Evolutionary conservation across 2,113 vertebrate genomes (phyloP).

Genomic region (Phasianus colchicus): DNA sequence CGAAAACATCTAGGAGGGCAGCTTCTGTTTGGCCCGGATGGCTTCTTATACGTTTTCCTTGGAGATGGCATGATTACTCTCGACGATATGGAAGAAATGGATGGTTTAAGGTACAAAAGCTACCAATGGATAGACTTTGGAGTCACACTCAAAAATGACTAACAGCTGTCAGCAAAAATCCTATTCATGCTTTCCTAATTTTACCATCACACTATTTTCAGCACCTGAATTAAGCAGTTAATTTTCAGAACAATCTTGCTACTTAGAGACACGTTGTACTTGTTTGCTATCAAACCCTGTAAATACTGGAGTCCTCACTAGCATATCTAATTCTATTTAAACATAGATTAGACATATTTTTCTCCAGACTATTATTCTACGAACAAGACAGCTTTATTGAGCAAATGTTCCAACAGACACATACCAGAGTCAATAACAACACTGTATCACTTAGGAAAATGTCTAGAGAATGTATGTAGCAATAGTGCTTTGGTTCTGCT

Average conservation of each 20-base stretch:
- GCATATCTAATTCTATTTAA: neutral
- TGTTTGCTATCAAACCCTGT: neutral
- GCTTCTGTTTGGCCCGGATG: constrained; percentile 91
- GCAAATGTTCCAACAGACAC: neutral
- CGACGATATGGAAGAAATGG: constrained; percentile 99
- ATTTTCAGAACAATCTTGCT: neutral
- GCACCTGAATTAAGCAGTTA: neutral
- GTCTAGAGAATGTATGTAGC: neutral
- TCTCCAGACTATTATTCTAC: neutral
- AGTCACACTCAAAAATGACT: neutral
- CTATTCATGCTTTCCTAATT: neutral
- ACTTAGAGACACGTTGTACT: neutral
- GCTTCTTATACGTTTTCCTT: constrained; percentile 93
- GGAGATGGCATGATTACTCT: constrained; percentile 99
- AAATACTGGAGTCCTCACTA: neutral
- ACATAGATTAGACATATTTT: neutral
- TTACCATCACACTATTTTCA: neutral
- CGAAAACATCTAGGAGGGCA: constrained; percentile 96
- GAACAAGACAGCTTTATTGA: neutral
- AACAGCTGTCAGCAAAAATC: neutral
- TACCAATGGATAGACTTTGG: neutral
- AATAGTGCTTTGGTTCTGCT: neutral
- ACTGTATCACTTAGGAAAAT: neutral
- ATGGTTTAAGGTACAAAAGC: constrained; percentile 91
- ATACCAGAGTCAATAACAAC: neutral